These are phyloP conservation scores for Rhynchophorus ferrugineus DNA, from an alignment of 1,140 invertebrate genomes.

Conservation along the genomic window DNA sequence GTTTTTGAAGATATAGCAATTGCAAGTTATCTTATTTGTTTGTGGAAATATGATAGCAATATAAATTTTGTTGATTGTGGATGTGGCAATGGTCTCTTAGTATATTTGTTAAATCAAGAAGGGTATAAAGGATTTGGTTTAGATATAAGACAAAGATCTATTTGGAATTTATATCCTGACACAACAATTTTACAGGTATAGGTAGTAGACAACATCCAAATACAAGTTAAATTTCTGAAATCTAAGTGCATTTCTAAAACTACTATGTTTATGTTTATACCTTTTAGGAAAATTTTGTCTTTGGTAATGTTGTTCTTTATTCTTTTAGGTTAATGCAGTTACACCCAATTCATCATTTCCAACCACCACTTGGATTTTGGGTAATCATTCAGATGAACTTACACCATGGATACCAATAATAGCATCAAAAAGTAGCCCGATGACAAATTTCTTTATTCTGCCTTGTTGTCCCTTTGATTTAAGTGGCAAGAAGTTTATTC, in stretches of 20 bases:
- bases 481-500: conserved; percentile 73
- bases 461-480: conserved; percentile 94
- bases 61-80: conserved; percentile 88
- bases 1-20: conserved; percentile 96
- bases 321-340: conserved; percentile 36
- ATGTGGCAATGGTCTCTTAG: conserved; percentile 94
- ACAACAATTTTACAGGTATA: conserved; percentile 43
- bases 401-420: conserved; percentile 97
- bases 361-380: conserved; percentile 89
- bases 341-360: conserved; percentile 60
- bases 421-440: conserved; percentile 61
- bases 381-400: conserved; percentile 97
- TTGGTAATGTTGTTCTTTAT: conserved; percentile 8
- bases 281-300: conserved; percentile 34
- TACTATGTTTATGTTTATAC: neutral
- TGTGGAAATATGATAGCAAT: conserved; percentile 57
- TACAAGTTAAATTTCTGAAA: too few species aligned
- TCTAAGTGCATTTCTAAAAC: too few species aligned
- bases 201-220: too few species aligned
- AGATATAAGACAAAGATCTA: conserved; percentile 81
- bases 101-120: conserved; percentile 78
- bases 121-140: conserved; percentile 81
- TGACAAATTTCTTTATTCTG: conserved; percentile 78
- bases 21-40: conserved; percentile 78
- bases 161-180: conserved; percentile 76